Percentiles rank a stretch among this genome's conserved stretches.
phyloP scores from a whole-genome alignment of 2,797 vertebrate genomes.

The Phataginus tricuspis region DNA sequence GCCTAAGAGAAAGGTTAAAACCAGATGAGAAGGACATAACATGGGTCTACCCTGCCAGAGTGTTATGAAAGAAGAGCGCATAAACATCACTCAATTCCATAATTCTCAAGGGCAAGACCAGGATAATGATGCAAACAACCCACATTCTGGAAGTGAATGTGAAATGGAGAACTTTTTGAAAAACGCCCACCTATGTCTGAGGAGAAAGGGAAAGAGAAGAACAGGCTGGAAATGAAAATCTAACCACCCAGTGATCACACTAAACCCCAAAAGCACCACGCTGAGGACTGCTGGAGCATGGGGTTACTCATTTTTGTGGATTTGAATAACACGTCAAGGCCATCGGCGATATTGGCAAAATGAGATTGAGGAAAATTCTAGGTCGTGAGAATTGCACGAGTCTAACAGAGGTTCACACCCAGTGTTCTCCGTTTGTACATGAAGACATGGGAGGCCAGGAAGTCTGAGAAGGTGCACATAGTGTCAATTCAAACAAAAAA shows the following conservation, averaged over 20 bases:
- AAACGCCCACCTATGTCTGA: neutral
- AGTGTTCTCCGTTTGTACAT: fast-evolving
- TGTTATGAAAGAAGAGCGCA: neutral
- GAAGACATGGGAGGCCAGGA: fast-evolving
- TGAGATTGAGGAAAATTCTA: neutral
- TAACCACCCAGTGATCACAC: fast-evolving
- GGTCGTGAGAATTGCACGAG: fast-evolving
- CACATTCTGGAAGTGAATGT: fast-evolving
- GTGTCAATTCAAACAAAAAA: neutral
- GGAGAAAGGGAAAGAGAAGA: too few relatives aligned
- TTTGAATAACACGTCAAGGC: fast-evolving
- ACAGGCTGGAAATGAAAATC: fast-evolving
- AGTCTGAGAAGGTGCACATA: neutral
- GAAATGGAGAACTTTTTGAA: neutral
- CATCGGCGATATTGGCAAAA: fast-evolving
- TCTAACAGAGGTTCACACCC: neutral
- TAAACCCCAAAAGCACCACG: fast-evolving
- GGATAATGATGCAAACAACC: fast-evolving
- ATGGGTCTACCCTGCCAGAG: fast-evolving
- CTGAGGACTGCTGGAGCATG: fast-evolving
- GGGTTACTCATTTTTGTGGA: fast-evolving
- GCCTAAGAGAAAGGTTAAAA: neutral
- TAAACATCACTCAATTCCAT: fast-evolving
- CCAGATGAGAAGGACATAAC: neutral
- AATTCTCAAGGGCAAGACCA: fast-evolving